phyloP scores from a whole-genome alignment of 1,140 invertebrate species.

The Brachionus rotundiformis region DNA sequence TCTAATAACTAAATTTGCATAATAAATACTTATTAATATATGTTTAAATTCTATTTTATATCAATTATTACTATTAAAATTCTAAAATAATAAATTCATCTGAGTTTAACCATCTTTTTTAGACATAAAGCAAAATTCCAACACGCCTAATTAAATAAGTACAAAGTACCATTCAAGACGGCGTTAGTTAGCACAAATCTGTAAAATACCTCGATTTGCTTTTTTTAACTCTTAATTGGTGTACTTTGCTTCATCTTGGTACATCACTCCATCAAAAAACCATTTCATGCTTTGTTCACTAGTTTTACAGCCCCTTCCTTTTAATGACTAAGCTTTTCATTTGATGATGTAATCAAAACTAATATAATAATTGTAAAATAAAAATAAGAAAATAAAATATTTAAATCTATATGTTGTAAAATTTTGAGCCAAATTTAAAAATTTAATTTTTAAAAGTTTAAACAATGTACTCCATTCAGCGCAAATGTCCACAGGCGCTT shows the following conservation, averaged over 20 bases:
- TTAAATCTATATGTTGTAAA: too few relatives aligned
- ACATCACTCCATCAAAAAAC: background rate
- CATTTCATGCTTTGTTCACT: background rate
- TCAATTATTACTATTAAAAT: too few relatives aligned
- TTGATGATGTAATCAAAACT: too few relatives aligned
- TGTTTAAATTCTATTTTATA: background rate
- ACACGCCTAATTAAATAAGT: background rate
- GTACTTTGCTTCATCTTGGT: background rate
- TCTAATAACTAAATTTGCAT: background rate
- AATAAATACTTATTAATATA: background rate
- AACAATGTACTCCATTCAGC: slow-evolving; percentile 25
- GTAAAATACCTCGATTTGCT: background rate
- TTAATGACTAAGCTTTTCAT: slow-evolving; percentile 3
- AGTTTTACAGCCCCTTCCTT: background rate
- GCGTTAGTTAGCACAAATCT: background rate
- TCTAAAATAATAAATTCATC: too few relatives aligned
- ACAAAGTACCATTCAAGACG: background rate
- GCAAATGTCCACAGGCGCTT: slow-evolving; percentile 8
- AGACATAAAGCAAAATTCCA: background rate
- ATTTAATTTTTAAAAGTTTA: background rate
- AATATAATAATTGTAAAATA: too few relatives aligned
- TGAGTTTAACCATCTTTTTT: too few relatives aligned
- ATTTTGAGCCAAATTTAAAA: background rate
- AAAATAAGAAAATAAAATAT: background rate
- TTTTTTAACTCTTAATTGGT: background rate